Evolutionary conservation across 2,797 vertebrate genomes (phyloP).

Genomic region (Siniperca scherzeri): DNA sequence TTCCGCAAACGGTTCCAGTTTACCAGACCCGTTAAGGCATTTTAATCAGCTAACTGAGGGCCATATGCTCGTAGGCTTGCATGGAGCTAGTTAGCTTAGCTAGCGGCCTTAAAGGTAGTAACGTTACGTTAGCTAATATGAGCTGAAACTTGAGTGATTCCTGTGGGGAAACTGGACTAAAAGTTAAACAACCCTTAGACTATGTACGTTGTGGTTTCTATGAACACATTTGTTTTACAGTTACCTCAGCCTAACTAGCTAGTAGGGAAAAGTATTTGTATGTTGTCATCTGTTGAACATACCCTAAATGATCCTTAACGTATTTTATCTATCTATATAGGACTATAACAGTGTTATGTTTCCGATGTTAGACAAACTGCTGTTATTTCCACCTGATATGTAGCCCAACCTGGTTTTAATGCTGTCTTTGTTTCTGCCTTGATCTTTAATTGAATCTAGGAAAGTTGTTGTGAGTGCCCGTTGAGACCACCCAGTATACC

Average conservation of each 20-base stretch:
- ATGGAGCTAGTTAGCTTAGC: slow-evolving; percentile 71
- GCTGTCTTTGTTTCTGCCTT: background rate
- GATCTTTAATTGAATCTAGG: background rate
- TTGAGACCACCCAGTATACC: slow-evolving; percentile 14
- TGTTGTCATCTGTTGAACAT: slow-evolving; percentile 35
- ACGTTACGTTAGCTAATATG: slow-evolving; percentile 27
- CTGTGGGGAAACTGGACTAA: background rate
- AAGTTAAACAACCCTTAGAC: background rate
- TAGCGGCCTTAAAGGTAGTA: slow-evolving; percentile 64
- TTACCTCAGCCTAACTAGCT: background rate
- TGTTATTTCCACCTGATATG: background rate
- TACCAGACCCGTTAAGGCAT: fast-evolving
- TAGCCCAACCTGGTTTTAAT: background rate
- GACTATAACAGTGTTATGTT: background rate
- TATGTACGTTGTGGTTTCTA: fast-evolving
- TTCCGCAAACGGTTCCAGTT: fast-evolving
- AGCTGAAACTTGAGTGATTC: slow-evolving; percentile 55
- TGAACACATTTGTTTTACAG: fast-evolving
- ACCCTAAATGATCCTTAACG: background rate
- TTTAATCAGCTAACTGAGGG: background rate
- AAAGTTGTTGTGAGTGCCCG: background rate
- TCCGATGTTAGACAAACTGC: slow-evolving; percentile 12
- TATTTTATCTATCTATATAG: background rate
- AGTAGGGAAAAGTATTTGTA: fast-evolving
- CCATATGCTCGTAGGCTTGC: background rate